Evolutionary conservation across 2,888 invertebrate species (phyloP).

Genomic region (Eupithecia abbreviata): DNA sequence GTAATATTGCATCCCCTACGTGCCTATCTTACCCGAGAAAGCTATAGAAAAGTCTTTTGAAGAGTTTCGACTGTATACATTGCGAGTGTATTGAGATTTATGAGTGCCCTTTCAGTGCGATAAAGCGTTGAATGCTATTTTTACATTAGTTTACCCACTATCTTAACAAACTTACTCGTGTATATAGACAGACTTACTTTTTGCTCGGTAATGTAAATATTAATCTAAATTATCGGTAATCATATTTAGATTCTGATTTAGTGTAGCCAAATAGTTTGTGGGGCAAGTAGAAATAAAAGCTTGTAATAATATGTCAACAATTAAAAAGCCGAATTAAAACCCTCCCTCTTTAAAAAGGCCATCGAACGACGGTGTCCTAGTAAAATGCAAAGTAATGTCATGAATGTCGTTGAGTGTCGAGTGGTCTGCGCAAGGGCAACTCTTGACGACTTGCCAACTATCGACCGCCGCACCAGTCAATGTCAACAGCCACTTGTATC

Average conservation of each 20-base stretch:
- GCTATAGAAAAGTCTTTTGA: slow-evolving; percentile 67
- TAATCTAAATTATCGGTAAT: no score
- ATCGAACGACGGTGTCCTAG: slow-evolving; percentile 7
- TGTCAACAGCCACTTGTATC: slow-evolving; percentile 69
- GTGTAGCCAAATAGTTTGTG: no score
- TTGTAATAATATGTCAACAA: no score
- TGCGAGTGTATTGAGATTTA: slow-evolving; percentile 72
- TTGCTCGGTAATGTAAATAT: not conserved
- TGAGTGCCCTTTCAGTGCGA: slow-evolving; percentile 62
- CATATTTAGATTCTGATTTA: no score
- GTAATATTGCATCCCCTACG: slow-evolving; percentile 65
- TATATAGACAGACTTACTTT: not conserved
- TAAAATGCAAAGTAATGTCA: slow-evolving; percentile 30
- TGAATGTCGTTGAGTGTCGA: slow-evolving; percentile 36
- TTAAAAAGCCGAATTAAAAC: no score
- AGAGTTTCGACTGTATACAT: slow-evolving; percentile 66
- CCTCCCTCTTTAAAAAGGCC: not conserved
- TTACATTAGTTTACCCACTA: slow-evolving; percentile 30
- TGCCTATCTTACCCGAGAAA: slow-evolving; percentile 68
- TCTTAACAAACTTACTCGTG: not conserved
- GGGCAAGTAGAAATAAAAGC: no score
- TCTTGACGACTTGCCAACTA: slow-evolving; percentile 77
- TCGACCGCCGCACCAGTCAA: slow-evolving; percentile 68
- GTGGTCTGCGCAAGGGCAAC: slow-evolving; percentile 62
- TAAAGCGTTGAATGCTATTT: slow-evolving; percentile 54